phyloP scores from a whole-genome alignment of 1,140 invertebrate genomes.

The Magallana ariakensis region DNA sequence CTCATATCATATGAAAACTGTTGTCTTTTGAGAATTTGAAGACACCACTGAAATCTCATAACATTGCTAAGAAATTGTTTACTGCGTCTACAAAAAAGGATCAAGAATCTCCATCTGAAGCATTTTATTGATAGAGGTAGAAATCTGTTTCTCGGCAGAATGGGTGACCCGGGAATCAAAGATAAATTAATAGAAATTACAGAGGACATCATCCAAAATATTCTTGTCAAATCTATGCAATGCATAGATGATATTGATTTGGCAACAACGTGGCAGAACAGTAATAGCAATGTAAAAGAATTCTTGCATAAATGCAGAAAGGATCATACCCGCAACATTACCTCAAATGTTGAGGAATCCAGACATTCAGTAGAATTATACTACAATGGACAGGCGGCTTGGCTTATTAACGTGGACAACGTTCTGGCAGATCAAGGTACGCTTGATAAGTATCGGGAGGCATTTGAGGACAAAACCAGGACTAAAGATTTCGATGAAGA shows the following conservation, averaged over 20 bases:
- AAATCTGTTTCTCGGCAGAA: conserved; percentile 29
- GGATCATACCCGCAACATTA: neutral
- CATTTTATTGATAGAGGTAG: conserved; percentile 37
- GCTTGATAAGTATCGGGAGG: neutral
- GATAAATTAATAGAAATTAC: neutral
- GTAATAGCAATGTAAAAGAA: neutral
- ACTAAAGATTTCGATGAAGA: neutral
- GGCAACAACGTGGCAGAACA: neutral
- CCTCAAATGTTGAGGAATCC: neutral
- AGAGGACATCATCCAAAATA: neutral
- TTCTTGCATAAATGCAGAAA: neutral
- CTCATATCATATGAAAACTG: conserved; percentile 45
- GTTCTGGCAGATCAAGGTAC: neutral
- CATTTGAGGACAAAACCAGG: neutral
- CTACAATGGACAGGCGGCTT: neutral
- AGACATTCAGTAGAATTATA: neutral
- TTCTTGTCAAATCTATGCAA: neutral
- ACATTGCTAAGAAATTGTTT: conserved; percentile 16
- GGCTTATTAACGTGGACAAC: neutral
- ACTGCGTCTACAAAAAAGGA: neutral
- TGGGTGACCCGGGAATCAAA: neutral
- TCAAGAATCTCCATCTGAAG: neutral
- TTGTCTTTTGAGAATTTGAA: conserved; percentile 45
- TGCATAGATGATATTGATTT: conserved; percentile 12
- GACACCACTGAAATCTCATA: neutral